Conservation (phyloP, 2,888 invertebrate genomes). For the Napeogenes inachia region DNA sequence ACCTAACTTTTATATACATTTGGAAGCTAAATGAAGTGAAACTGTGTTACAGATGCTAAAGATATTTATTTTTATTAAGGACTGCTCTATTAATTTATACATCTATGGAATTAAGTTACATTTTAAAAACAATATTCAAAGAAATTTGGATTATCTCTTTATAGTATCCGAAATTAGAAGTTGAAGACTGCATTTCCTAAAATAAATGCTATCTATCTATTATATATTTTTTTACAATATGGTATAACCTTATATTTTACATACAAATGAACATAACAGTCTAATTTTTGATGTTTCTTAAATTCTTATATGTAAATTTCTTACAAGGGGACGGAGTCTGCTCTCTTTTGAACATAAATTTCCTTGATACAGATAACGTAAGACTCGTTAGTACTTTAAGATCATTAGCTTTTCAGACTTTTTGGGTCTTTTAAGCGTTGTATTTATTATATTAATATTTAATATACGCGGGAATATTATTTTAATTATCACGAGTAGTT, state of each 20-base stretch:
- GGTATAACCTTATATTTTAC: too few species aligned
- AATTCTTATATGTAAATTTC: neutral
- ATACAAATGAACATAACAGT: too few species aligned
- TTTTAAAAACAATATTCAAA: neutral
- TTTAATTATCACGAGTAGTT: too few species aligned
- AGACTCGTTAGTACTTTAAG: neutral
- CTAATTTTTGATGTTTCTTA: neutral
- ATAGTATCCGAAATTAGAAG: too few species aligned
- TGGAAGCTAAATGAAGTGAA: slow-evolving; percentile 71
- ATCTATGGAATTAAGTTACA: neutral
- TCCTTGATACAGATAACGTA: slow-evolving; percentile 5
- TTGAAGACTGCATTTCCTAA: too few species aligned
- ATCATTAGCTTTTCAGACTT: neutral
- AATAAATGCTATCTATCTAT: too few species aligned
- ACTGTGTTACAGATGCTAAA: slow-evolving; percentile 61
- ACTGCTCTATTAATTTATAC: neutral
- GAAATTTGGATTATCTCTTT: too few species aligned
- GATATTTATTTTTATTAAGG: slow-evolving; percentile 46
- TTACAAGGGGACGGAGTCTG: slow-evolving; percentile 2
- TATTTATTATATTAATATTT: too few species aligned
- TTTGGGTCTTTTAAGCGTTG: neutral
- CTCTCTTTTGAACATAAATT: slow-evolving; percentile 5
- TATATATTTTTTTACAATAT: too few species aligned
- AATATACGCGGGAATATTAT: too few species aligned
- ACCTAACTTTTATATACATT: slow-evolving; percentile 74